Conservation (phyloP, 1,140 invertebrate genomes). For the Yoshiicerus persimilis region DNA sequence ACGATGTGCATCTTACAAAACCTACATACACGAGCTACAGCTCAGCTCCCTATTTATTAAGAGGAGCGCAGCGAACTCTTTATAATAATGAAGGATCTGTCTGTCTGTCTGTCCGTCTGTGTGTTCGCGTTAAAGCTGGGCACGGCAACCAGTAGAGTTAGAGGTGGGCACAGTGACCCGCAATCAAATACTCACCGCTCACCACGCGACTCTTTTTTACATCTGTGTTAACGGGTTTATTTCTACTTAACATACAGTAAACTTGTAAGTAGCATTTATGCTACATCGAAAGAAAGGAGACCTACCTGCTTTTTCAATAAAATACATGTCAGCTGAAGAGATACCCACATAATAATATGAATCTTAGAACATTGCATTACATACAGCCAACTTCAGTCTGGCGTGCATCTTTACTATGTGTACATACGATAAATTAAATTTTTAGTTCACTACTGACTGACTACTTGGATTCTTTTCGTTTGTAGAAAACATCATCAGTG, state of each 20-base stretch:
- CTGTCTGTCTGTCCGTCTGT: too few relatives aligned
- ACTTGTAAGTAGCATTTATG: not conserved
- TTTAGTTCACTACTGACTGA: not conserved
- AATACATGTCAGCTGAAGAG: not conserved
- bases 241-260: not conserved
- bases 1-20: not conserved
- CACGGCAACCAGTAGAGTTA: too few relatives aligned
- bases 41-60: too few relatives aligned
- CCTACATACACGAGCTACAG: not conserved
- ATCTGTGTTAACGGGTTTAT: too few relatives aligned
- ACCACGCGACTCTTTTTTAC: too few relatives aligned
- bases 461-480: too few relatives aligned
- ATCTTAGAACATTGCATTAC: not conserved
- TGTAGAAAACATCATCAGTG: not conserved
- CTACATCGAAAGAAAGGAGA: not conserved
- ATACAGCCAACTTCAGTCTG: not conserved
- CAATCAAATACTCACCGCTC: too few relatives aligned
- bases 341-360: not conserved
- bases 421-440: not conserved
- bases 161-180: too few relatives aligned
- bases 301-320: not conserved
- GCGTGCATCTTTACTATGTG: not conserved
- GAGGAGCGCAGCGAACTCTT: too few relatives aligned
- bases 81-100: too few relatives aligned
- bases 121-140: too few relatives aligned